Conservation (phyloP, 2,113 vertebrate species). For the Abramis brama region DNA sequence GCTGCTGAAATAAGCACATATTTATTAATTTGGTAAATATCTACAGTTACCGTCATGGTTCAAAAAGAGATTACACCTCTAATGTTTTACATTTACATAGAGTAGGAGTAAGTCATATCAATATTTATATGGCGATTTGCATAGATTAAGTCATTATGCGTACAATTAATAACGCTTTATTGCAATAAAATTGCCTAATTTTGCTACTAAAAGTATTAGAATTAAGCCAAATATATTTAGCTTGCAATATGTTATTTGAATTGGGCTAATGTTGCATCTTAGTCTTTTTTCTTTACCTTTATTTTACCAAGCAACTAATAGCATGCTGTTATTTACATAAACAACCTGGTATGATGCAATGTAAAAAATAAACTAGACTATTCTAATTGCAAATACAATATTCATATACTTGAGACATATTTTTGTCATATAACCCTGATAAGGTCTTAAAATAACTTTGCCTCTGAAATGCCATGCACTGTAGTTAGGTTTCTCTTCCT, state of each 20-base stretch:
- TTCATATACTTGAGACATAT: not conserved
- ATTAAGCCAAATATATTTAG: constrained; percentile 53
- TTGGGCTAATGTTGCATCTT: constrained; percentile 48
- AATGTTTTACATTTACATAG: constrained; percentile 72
- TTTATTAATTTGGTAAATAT: constrained; percentile 52
- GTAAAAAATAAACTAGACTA: constrained; percentile 14
- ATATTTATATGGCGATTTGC: constrained; percentile 76
- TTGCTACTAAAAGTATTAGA: constrained; percentile 37
- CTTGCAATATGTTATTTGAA: constrained; percentile 47
- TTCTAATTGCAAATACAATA: not conserved
- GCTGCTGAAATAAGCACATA: constrained; percentile 39
- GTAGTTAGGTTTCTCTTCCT: constrained; percentile 65
- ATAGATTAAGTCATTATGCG: constrained; percentile 56
- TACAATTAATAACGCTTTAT: constrained; percentile 61
- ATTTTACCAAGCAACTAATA: constrained; percentile 5
- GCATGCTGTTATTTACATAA: constrained; percentile 12
- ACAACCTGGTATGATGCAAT: not conserved
- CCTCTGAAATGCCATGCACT: constrained; percentile 30
- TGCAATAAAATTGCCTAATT: constrained; percentile 53
- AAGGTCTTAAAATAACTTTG: constrained; percentile 30
- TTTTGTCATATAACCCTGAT: not conserved
- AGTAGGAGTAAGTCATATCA: constrained; percentile 75
- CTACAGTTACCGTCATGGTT: constrained; percentile 52
- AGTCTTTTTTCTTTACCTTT: not conserved
- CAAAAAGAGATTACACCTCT: constrained; percentile 63